Conservation (phyloP, 2,797 vertebrate species). For the Halcyon chelicuti region DNA sequence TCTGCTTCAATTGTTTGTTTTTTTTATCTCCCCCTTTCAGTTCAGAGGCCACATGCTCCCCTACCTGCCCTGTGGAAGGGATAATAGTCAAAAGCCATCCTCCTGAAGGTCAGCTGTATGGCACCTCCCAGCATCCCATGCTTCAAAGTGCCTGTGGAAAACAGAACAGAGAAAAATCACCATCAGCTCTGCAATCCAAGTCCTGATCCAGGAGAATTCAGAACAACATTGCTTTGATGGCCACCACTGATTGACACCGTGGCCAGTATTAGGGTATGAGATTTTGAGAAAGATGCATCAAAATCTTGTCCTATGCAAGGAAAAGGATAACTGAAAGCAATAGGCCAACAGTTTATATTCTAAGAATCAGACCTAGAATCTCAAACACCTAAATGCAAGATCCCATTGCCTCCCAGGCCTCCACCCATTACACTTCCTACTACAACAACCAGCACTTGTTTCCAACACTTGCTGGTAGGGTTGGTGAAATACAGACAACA, state of each 20-base stretch:
- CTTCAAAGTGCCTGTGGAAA: constrained; percentile 80
- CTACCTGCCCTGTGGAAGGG: constrained; percentile 94
- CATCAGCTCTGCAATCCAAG: background rate
- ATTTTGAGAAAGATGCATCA: background rate
- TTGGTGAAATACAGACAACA: background rate
- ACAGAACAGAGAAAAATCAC: background rate
- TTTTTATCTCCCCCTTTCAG: background rate
- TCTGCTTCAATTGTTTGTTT: background rate
- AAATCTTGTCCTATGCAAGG: background rate
- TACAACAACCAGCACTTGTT: background rate
- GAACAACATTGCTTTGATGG: background rate
- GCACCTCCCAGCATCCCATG: constrained; percentile 91
- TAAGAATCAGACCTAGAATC: background rate
- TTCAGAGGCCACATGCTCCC: background rate
- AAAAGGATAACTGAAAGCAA: background rate
- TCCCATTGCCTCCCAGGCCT: background rate
- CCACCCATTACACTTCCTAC: background rate
- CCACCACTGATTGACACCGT: background rate
- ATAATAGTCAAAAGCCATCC: constrained; percentile 95
- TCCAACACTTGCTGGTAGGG: background rate
- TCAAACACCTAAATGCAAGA: background rate
- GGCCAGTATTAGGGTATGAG: background rate
- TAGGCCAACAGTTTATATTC: rapidly evolving
- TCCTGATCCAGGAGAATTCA: background rate
- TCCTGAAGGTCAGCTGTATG: constrained; percentile 95